Percentiles rank a stretch among this genome's conserved stretches.
Conservation (phyloP, 2,113 vertebrate genomes). For the Hemiscyllium ocellatum region DNA sequence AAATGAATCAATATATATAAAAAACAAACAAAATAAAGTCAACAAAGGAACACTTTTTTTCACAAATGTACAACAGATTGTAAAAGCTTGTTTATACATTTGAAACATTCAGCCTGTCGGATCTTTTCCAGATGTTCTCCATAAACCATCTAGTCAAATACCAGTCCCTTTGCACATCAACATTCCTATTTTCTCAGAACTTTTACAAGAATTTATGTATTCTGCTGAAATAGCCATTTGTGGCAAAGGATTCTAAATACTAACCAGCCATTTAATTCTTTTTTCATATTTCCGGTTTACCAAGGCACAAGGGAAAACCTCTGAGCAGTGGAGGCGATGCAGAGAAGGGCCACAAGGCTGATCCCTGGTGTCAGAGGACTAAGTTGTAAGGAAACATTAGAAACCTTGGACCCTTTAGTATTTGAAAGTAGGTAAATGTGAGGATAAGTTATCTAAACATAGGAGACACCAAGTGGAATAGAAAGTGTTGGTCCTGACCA, state of each 20-base stretch:
- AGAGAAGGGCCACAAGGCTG: conserved; percentile 24
- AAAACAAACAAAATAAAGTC: too few relatives aligned
- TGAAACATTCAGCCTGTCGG: background rate
- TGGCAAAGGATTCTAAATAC: background rate
- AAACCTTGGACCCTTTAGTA: conserved; percentile 24
- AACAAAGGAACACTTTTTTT: too few relatives aligned
- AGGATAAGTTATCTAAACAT: background rate
- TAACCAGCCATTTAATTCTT: conserved; percentile 28
- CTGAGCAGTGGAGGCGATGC: background rate
- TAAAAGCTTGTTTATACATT: background rate
- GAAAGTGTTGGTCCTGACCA: background rate
- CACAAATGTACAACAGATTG: too few relatives aligned
- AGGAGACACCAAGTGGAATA: background rate
- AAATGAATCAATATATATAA: too few relatives aligned
- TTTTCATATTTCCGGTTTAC: conserved; percentile 28
- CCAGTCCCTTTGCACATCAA: background rate
- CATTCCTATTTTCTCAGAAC: background rate
- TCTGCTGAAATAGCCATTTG: background rate
- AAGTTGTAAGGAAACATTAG: background rate
- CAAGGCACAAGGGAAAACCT: conserved; percentile 25
- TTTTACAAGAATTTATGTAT: conserved; percentile 12
- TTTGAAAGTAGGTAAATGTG: conserved; percentile 23
- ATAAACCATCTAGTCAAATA: background rate
- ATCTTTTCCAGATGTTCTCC: background rate
- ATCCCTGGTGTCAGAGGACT: conserved; percentile 33